These are phyloP conservation scores for Arge pagana DNA, from an alignment of 2,888 invertebrate species.

Conservation along the genomic window DNA sequence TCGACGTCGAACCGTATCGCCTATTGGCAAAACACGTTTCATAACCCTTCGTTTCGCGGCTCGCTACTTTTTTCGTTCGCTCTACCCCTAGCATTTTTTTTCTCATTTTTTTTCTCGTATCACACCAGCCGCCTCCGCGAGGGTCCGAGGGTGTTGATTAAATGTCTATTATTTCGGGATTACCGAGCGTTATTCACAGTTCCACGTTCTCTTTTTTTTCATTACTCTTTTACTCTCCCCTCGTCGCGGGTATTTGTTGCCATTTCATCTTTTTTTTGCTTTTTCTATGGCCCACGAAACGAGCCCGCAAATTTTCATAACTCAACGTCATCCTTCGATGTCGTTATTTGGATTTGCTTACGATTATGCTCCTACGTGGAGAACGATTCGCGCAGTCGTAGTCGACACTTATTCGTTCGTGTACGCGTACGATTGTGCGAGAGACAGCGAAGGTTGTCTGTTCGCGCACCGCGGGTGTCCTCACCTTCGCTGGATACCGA, in stretches of 20 bases:
- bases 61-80: conserved; percentile 28
- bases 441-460: conserved; percentile 52
- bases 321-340: too few species aligned
- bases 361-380: too few species aligned
- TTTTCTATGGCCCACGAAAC: too few species aligned
- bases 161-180: conserved; percentile 19
- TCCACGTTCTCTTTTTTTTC: neutral
- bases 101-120: neutral
- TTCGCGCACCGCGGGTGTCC: conserved; percentile 43
- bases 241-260: neutral
- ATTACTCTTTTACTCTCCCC: too few species aligned
- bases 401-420: too few species aligned
- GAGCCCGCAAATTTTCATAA: too few species aligned
- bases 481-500: conserved; percentile 41
- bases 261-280: too few species aligned
- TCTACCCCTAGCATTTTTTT: neutral
- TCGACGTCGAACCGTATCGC: conserved; percentile 6
- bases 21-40: conserved; percentile 26
- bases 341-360: too few species aligned
- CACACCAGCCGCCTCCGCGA: neutral
- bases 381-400: too few species aligned
- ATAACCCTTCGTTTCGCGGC: conserved; percentile 31
- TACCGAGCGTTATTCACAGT: conserved; percentile 16
- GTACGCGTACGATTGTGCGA: too few species aligned
- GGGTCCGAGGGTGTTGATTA: conserved; percentile 17